Conservation (phyloP, 2,797 vertebrate species). For the Pogoniulus pusillus region DNA sequence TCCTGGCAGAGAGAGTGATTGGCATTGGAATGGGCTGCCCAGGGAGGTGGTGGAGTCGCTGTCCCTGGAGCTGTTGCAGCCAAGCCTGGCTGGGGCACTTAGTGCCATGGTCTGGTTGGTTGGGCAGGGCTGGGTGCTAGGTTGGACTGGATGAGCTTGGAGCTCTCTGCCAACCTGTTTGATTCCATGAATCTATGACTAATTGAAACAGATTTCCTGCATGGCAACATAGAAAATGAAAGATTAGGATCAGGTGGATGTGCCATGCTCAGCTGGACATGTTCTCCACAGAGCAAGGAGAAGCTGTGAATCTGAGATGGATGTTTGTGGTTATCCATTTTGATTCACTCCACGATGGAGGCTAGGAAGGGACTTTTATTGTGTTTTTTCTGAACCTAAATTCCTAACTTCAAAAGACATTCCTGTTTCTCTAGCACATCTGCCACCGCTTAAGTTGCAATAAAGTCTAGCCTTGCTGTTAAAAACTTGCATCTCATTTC, state of each 20-base stretch:
- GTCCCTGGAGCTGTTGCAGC: no score
- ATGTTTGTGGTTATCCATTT: not conserved
- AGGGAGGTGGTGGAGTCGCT: no score
- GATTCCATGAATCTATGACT: no score
- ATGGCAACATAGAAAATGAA: not conserved
- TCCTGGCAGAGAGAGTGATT: no score
- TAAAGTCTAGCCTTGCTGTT: not conserved
- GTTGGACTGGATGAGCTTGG: no score
- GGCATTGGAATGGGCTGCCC: no score
- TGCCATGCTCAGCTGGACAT: not conserved
- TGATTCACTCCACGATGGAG: not conserved
- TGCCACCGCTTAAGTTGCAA: not conserved
- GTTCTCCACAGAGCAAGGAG: not conserved
- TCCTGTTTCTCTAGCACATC: slow-evolving; percentile 3
- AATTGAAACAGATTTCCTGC: not conserved
- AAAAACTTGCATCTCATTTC: not conserved
- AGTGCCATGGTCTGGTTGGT: no score
- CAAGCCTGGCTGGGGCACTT: no score
- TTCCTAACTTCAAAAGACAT: not conserved
- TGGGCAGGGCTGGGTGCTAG: no score
- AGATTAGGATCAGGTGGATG: not conserved
- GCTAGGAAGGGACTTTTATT: not conserved
- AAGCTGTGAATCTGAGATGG: not conserved
- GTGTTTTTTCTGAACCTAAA: not conserved
- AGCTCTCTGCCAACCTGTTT: no score